These are phyloP conservation scores for Hipparchia sbordonii DNA, from an alignment of 2,888 invertebrate species.

Conservation along the genomic window DNA sequence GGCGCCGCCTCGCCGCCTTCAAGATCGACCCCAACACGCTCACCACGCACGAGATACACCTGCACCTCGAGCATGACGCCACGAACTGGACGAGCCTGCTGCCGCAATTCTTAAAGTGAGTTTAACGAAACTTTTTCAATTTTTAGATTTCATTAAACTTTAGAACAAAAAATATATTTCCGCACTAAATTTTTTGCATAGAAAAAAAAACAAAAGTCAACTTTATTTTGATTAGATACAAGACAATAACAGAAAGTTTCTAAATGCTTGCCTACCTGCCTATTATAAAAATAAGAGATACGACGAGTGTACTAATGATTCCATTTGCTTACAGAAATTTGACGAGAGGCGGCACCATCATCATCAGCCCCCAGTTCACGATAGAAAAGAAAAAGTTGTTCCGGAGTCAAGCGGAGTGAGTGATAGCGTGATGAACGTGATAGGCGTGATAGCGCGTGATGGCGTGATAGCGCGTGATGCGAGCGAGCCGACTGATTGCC, in stretches of 20 bases:
- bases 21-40: conserved; percentile 94
- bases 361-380: conserved; percentile 94
- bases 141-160: background rate
- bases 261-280: background rate
- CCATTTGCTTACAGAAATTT: conserved; percentile 86
- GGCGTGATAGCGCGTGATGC: conserved; percentile 52
- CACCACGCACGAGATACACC: conserved; percentile 94
- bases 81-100: conserved; percentile 93
- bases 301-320: conserved; percentile 25
- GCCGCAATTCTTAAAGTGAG: conserved; percentile 95
- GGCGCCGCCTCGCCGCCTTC: conserved; percentile 90
- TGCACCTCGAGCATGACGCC: conserved; percentile 93
- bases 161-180: background rate
- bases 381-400: conserved; percentile 96
- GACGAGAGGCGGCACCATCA: conserved; percentile 92
- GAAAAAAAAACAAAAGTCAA: no score
- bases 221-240: background rate
- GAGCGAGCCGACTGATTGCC: conserved; percentile 78
- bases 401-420: conserved; percentile 86
- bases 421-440: conserved; percentile 44
- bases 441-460: background rate
- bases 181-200: background rate
- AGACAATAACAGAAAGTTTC: background rate
- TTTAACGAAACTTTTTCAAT: conserved; percentile 47
- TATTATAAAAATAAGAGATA: background rate